phyloP scores from a whole-genome alignment of 2,113 vertebrate genomes.

The Rhegmatorhina hoffmannsi region DNA sequence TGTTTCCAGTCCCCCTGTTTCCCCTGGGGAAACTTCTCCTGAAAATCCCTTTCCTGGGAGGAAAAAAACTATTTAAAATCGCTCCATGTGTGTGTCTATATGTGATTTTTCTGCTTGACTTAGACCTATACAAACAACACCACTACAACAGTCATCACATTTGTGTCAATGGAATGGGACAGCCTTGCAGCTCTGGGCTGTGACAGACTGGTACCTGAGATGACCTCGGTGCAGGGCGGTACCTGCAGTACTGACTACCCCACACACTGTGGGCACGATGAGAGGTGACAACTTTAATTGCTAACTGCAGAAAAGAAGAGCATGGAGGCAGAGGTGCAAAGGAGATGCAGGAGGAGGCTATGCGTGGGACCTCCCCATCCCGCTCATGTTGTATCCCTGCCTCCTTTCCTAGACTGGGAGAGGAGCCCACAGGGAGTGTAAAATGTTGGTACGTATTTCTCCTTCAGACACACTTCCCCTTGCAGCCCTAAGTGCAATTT shows the following conservation, averaged over 20 bases:
- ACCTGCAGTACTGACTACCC: neutral
- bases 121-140: neutral
- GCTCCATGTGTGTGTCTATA: neutral
- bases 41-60: slow-evolving; percentile 35
- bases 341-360: neutral
- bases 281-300: neutral
- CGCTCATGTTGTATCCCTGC: neutral
- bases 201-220: neutral
- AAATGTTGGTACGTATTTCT: neutral
- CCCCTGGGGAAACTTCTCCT: slow-evolving; percentile 46
- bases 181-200: neutral
- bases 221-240: neutral
- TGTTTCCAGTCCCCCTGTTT: neutral
- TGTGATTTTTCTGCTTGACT: neutral
- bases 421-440: neutral
- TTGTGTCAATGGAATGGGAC: neutral
- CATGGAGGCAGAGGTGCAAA: neutral
- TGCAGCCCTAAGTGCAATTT: slow-evolving; percentile 25
- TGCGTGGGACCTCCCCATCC: neutral
- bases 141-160: neutral
- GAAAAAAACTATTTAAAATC: neutral
- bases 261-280: neutral
- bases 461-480: neutral
- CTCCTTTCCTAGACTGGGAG: neutral
- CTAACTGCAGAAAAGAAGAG: neutral